Evolutionary conservation across 2,113 vertebrate species (phyloP).

Genomic region (Puffinus mauretanicus): DNA sequence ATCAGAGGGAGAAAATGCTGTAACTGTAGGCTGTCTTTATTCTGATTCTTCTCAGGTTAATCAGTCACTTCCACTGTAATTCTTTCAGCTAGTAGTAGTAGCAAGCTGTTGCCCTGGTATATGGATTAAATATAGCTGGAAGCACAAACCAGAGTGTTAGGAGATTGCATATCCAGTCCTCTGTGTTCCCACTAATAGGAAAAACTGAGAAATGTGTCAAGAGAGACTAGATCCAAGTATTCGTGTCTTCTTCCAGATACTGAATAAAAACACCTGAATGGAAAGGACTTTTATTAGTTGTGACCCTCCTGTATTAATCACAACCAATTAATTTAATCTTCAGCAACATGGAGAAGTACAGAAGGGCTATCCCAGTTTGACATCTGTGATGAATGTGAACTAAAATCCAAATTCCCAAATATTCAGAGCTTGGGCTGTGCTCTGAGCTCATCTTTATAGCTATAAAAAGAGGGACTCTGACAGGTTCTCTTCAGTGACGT

Average conservation of each 20-base stretch:
- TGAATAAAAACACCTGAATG: background rate
- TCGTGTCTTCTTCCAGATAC: background rate
- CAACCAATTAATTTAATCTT: background rate
- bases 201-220: background rate
- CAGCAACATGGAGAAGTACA: background rate
- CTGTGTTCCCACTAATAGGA: background rate
- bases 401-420: background rate
- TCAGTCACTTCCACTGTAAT: background rate
- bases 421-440: background rate
- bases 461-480: background rate
- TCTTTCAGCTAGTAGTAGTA: background rate
- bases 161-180: background rate
- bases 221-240: background rate
- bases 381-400: background rate
- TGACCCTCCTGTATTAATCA: background rate
- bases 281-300: background rate
- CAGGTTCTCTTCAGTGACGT: background rate
- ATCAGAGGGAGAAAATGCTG: background rate
- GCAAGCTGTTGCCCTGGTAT: background rate
- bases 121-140: background rate
- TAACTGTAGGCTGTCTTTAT: background rate
- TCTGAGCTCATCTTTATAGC: background rate
- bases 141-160: background rate
- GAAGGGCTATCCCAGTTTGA: background rate
- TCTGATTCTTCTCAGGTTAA: background rate